Evolutionary conservation across 2,888 invertebrate genomes (phyloP), one percentile per base, ranked within the genome.

Genomic region (Apamea monoglypha): DNA sequence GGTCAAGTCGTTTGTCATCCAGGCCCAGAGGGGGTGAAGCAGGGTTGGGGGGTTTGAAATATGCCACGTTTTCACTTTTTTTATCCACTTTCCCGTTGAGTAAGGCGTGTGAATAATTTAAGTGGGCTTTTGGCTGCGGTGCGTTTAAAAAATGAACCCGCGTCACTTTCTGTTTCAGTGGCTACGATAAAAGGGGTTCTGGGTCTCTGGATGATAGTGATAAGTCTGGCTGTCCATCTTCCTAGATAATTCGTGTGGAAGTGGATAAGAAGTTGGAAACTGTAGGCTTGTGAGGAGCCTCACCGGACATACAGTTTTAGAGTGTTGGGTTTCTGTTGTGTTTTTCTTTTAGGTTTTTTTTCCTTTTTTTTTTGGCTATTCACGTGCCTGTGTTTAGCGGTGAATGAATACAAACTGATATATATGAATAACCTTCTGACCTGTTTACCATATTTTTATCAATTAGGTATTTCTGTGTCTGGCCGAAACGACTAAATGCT

Each of bases 91-190:
- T 79, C 86, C 79, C 84, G 87, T 86, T 88, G 90, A 89, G 91
- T 90, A 90, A 92, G 92, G 90, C 91, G 92, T 92, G 94, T 94
- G 93, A 94, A 94, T 94, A 93, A 93, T 94, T 94, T 92, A 93
- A 93, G 91, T 92, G 89, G 87, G 90, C 91, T 90, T 92, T 88
- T 89, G 90, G 91, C 92, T 91, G 85, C 87, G 90, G 90, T 85
- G 85, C 87, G 85, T 85, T 92, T 93, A 90, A 94, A 94, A 93
- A 94, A 93, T 90, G 89, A 86, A 89, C 90, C 80, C 80, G 73
- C 85, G 85, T 89, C 88, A 87, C 88, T 89, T 89, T 87, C 87
- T 86, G 82, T 85, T 86, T 87, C 85, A 82, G 83, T 83, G 87
- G 85, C 67, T 56, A 50, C 73, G 85, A 84, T 86, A 87, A 87